Percentiles rank a stretch among this genome's conserved stretches.
phyloP scores from a whole-genome alignment of 2,888 invertebrate genomes.

The Thymelicus sylvestris region DNA sequence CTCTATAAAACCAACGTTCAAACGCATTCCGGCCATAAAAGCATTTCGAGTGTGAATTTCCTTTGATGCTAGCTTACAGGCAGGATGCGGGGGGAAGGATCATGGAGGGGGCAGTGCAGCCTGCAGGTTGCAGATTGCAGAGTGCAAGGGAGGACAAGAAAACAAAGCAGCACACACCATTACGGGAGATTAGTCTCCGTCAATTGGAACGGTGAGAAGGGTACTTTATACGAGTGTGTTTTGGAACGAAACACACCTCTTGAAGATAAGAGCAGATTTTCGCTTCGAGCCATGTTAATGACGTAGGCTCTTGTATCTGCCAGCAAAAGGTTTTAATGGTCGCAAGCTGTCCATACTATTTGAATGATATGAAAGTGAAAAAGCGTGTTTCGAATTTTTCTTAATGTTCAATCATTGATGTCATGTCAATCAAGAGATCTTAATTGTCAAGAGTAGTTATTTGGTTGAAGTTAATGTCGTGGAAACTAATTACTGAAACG shows the following conservation, averaged over 20 bases:
- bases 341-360: too few species aligned
- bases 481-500: too few species aligned
- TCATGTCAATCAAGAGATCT: too few species aligned
- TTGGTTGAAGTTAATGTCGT: too few species aligned
- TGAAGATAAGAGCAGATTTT: neutral
- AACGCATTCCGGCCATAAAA: conserved; percentile 20
- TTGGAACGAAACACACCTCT: neutral
- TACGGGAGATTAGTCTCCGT: conserved; percentile 7
- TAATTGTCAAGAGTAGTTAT: too few species aligned
- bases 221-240: conserved; percentile 5
- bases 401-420: too few species aligned
- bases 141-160: conserved; percentile 1
- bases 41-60: conserved; percentile 23
- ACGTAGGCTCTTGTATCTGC: neutral
- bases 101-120: neutral
- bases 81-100: neutral
- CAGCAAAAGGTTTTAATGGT: neutral
- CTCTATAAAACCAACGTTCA: conserved; percentile 5
- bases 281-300: neutral
- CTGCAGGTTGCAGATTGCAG: too few species aligned
- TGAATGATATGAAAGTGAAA: too few species aligned
- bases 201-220: conserved; percentile 1
- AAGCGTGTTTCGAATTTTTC: too few species aligned
- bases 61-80: conserved; percentile 9
- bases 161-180: conserved; percentile 14